Evolutionary conservation across 2,113 vertebrate species (phyloP), one percentile per base, ranked within the genome.

Genomic region (Cinclus cinclus): DNA sequence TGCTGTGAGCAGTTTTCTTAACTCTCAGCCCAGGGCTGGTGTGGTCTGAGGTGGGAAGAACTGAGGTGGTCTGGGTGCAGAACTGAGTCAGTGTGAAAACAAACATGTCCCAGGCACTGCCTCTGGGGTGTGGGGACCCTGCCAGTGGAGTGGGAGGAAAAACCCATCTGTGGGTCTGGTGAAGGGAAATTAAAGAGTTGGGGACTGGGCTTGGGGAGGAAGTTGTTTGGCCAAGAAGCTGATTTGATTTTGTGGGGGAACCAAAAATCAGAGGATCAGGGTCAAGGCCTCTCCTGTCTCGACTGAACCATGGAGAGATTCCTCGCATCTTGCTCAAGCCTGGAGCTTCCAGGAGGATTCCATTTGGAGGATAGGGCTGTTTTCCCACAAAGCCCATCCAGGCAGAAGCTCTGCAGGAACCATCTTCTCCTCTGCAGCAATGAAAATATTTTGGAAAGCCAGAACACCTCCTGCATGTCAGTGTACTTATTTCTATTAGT

Each of bases 21-120:
- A 17, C n/a, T 89, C 69, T 33, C 8, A 4, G 58, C 46, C n/a
- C 56, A 10, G 31, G 62, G 20, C 52, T 22, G 11, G 41, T 76
- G 82, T 44, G 95, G 93, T 84, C 65, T 90, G 93, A 89, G 88
- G 73, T 35, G 50, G 21, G 88, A 60, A 52, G 50, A 30, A 17
- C 50, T 52, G 50, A 52, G 50, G 50, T 30, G 50, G 50, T 52
- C 50, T 0, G 0, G 56, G 62, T 7, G 11, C 56, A 79, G 76
- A 24, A 20, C 47, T 96, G 93, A 97, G 90, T 96, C 96, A 96
- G 93, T 16, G 53, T 35, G 83, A 93, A 75, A 81, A 42, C 90
- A 97, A 92, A 95, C 73, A 84, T 64, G 37, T 58, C 41, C 47
- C 19, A 18, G 52, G 86, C 62, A 8, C 83, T 37, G 59, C 0